Base-by-base conservation (phyloP, 2,113 vertebrate genomes). In the Macquaria australasica region DNA sequence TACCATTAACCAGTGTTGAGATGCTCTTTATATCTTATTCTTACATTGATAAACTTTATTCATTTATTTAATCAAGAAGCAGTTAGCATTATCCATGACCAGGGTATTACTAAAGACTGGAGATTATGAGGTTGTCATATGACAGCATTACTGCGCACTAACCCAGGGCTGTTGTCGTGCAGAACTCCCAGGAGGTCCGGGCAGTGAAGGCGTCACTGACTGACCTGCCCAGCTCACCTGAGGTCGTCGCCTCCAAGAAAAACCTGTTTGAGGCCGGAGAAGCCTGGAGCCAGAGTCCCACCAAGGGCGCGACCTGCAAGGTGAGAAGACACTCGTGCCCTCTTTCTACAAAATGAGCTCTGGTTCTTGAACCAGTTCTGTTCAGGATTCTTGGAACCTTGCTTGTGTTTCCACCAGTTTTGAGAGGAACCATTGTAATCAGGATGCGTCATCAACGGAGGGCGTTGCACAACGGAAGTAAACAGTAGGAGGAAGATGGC, bases 191-290 rank as follows among this genome's bases (percentile, higher is more conserved):
- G 88, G 88, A 95, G 80, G 68, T 91, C 0, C 96, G 94, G 82
- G 77, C 95, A 23, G 77, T 77, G 41, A 96, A 97, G 64, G 92
- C 95, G 73, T 79, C 96, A 0, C 93, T 92, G 71, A 86, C 93
- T 10, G 97, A 99, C 81, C 89, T 98, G 81, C 96, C 96, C 10
- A 90, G 75, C 80, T 94, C 95, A 0, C 95, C 95, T 43, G 96
- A 96, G 90, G 96, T 96, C 0, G 97, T 99, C 28, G 88, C 97
- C 31, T 96, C 92, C 87, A 98, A 97, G 31, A 99, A 98, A 95
- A 97, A 78, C 78, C 93, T 95, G 34, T 99, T 98, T 96, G 97
- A 99, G 89, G 96, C 94, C 0, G 97, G 97, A 25, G 97, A 99
- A 7, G 93, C 96, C n/a, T 95, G 96, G 92, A 91, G 87, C 74